Conservation (phyloP, 2,888 invertebrate genomes). For the Acanthopleura granulata region DNA sequence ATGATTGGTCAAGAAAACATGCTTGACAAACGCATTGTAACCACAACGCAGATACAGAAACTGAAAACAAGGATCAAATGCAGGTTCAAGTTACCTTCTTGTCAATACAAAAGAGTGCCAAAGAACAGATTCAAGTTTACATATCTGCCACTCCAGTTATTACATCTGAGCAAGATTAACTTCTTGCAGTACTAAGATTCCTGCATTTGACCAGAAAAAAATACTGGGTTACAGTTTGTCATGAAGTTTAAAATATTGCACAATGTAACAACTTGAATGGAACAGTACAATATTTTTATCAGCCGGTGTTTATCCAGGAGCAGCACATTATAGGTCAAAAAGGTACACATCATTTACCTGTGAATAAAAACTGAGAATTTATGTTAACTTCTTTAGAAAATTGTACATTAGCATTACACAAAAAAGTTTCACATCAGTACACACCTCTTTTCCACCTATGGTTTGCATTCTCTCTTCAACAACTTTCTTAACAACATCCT, state of each 20-base stretch:
- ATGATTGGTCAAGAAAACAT: constrained; percentile 16
- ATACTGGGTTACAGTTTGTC: constrained; percentile 1
- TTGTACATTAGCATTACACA: no score
- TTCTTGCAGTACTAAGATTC: not conserved
- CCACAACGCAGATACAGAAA: not conserved
- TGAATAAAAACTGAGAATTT: not conserved
- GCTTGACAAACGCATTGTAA: constrained; percentile 7
- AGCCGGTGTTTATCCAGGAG: no score
- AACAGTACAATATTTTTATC: no score
- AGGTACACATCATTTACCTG: constrained; percentile 24
- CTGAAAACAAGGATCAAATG: constrained; percentile 1
- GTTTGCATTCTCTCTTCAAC: constrained; percentile 46
- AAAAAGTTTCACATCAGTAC: constrained; percentile 60
- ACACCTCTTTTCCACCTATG: constrained; percentile 88
- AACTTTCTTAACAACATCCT: constrained; percentile 89
- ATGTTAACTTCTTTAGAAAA: no score
- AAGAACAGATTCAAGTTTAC: not conserved
- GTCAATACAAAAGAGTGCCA: no score
- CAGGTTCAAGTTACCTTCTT: not conserved
- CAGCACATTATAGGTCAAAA: constrained; percentile 16
- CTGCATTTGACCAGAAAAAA: not conserved
- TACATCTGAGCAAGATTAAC: not conserved
- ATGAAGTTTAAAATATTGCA: not conserved
- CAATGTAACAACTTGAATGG: no score
- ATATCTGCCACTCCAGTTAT: not conserved